Conservation (phyloP, 2,797 vertebrate genomes). For the Chelon labrosus region DNA sequence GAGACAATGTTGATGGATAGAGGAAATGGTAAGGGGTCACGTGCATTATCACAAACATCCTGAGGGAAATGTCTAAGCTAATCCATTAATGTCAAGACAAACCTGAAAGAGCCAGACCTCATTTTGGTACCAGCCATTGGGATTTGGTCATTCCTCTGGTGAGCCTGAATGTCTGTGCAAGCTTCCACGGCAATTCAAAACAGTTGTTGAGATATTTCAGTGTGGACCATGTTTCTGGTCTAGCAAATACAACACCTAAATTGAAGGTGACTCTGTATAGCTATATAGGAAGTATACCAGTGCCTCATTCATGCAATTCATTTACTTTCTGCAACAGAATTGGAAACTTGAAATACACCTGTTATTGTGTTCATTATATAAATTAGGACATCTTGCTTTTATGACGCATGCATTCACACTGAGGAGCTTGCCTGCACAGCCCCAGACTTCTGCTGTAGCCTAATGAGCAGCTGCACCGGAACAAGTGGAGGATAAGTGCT, state of each 20-base stretch:
- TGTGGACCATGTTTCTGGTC: background rate
- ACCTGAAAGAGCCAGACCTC: too few species aligned
- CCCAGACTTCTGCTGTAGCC: conserved; percentile 28
- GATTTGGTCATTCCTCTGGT: too few species aligned
- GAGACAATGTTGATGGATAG: background rate
- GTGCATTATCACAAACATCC: background rate
- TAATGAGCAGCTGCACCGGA: conserved; percentile 74
- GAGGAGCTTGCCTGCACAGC: conserved; percentile 12
- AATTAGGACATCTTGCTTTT: background rate
- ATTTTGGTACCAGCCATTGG: background rate
- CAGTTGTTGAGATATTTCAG: background rate
- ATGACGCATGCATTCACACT: conserved; percentile 5
- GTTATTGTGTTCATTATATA: background rate
- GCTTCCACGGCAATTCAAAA: background rate
- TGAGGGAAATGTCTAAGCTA: too few species aligned
- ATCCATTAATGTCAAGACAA: background rate
- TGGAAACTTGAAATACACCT: background rate
- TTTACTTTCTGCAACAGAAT: background rate
- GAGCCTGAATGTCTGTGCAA: too few species aligned
- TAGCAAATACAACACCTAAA: background rate
- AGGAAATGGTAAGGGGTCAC: too few species aligned
- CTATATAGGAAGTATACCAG: too few species aligned
- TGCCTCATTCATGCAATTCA: background rate
- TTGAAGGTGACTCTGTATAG: too few species aligned
- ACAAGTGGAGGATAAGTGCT: conserved; percentile 67